Percentiles rank a stretch among this genome's conserved stretches.
Evolutionary conservation across 2,888 invertebrate species (phyloP).

Genomic region (Pyrgus malvae): DNA sequence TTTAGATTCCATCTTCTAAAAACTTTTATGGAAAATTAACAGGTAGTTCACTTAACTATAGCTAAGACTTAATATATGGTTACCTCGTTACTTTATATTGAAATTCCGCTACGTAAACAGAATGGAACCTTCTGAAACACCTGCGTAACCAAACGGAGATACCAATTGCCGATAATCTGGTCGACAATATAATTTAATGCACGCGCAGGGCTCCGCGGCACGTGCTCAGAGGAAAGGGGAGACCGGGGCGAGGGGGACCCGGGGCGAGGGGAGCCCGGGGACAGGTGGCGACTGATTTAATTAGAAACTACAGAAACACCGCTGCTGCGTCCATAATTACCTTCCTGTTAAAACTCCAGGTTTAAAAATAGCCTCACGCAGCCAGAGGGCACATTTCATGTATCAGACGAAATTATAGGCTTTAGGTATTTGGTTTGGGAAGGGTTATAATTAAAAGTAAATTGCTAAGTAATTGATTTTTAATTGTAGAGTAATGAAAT

Average conservation of each 20-base stretch:
- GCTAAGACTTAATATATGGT: too few species aligned
- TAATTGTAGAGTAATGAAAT: too few species aligned
- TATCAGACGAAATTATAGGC: not conserved
- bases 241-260: slow-evolving; percentile 28
- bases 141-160: slow-evolving; percentile 34
- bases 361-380: not conserved
- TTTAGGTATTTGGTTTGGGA: not conserved
- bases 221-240: slow-evolving; percentile 38
- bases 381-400: not conserved
- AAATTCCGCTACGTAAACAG: not conserved
- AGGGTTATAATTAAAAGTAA: not conserved
- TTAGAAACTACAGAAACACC: slow-evolving; percentile 52
- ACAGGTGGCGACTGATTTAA: slow-evolving; percentile 72
- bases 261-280: slow-evolving; percentile 33
- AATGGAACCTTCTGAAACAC: slow-evolving; percentile 28
- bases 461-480: too few species aligned
- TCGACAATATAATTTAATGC: slow-evolving; percentile 27
- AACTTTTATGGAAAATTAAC: too few species aligned
- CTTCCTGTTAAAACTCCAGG: slow-evolving; percentile 31
- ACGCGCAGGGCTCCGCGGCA: slow-evolving; percentile 38
- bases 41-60: too few species aligned
- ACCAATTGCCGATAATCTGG: slow-evolving; percentile 32
- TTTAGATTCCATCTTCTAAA: too few species aligned
- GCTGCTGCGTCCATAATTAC: slow-evolving; percentile 40
- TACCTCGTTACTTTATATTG: not conserved